Evolutionary conservation across 2,797 vertebrate genomes (phyloP).

Genomic region (Pangasius sanitwongsei): DNA sequence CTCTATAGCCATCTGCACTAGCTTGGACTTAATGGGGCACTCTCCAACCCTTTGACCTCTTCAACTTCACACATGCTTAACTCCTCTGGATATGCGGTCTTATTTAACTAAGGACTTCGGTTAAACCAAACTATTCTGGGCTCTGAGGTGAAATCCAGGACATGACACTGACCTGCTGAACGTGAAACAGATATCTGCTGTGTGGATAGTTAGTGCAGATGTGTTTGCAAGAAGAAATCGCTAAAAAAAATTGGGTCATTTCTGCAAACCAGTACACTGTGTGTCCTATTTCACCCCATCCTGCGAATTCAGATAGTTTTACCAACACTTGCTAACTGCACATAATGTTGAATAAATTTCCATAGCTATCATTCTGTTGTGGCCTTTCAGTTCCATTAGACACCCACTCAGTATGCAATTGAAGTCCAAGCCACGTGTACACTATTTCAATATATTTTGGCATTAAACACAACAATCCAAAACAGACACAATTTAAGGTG

Average conservation of each 20-base stretch:
- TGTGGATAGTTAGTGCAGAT: slow-evolving; percentile 22
- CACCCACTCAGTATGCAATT: neutral
- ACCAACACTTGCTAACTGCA: neutral
- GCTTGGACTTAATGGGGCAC: slow-evolving; percentile 35
- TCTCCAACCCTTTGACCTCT: slow-evolving; percentile 34
- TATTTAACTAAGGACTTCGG: neutral
- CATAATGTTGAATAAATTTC: slow-evolving; percentile 35
- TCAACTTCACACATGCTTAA: slow-evolving; percentile 26
- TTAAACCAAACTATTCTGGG: slow-evolving; percentile 8
- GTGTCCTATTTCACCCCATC: slow-evolving; percentile 39
- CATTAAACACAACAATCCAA: neutral
- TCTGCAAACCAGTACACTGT: slow-evolving; percentile 25
- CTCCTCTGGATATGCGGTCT: slow-evolving; percentile 7
- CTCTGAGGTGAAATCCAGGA: slow-evolving; percentile 7
- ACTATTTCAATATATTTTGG: neutral
- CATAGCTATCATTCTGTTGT: slow-evolving; percentile 16
- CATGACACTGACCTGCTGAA: neutral
- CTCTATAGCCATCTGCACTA: slow-evolving; percentile 25
- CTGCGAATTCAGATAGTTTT: slow-evolving; percentile 8
- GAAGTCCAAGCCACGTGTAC: slow-evolving; percentile 16
- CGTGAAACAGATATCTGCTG: neutral
- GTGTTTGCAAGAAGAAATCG: neutral
- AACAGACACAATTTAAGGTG: neutral
- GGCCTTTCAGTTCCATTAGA: neutral
- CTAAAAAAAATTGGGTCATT: slow-evolving; percentile 14